Base-by-base conservation (phyloP, 2,888 invertebrate species). In the Amaurobius ferox region DNA sequence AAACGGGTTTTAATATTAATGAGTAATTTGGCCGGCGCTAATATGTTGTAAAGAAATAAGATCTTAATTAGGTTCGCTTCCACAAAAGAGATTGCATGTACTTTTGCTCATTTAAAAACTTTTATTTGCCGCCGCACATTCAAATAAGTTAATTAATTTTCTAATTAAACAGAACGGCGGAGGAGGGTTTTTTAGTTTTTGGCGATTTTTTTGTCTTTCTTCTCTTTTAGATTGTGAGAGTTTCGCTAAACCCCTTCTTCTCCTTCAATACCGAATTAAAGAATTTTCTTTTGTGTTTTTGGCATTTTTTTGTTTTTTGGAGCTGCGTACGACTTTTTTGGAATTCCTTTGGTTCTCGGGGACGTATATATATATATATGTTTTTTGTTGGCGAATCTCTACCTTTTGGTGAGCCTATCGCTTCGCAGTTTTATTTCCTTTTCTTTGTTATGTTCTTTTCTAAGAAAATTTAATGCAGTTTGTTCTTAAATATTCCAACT, bases 71-170 rank as follows among this genome's bases (percentile, higher is more conserved):
- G 86, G 64, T 76, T 55, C 39, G 55, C 28, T 44, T 32, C 79
- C 74, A 74, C 86, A 86, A 86, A 85, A 79, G 86, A 79, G 86
- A 86, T 86, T 79, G 86, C 86, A 74, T 86, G 86, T 86, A 86
- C 86, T 86, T 86, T 86, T 86, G 86, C 86, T 86, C 86, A 86
- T 86, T 86, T 86, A 79, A 83, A 83, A 86, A 86, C 86, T 86
- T 86, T 86, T 86, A 86, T 86, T 86, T 79, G 85, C 72, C 68
- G 72, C 77, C 48, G 83, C 85, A 86, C 85, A 86, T 86, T 86
- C 86, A 79, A 86, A 86, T 86, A 86, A 86, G 86, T 86, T 86
- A 86, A 86, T 86, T 86, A 86, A 86, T 86, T 86, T 86, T 86
- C 86, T 86, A 86, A 86, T 86, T 86, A 86, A 86, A 86, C 86